phyloP scores from a whole-genome alignment of 2,797 vertebrate species.

The Danio albolineatus region DNA sequence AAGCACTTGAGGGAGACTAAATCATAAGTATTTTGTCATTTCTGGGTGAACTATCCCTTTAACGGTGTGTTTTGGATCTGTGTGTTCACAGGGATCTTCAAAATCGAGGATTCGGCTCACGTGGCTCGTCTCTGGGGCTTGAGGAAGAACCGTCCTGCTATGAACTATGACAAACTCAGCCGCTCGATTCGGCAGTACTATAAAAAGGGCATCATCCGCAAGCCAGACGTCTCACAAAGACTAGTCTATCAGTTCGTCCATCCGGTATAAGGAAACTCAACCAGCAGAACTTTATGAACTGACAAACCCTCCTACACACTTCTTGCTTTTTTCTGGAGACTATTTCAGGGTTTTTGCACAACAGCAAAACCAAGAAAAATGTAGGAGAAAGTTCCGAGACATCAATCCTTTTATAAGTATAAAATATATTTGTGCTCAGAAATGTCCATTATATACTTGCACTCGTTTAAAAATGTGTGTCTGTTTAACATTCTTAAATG shows the following conservation, averaged over 20 bases:
- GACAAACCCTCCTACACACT: constrained; percentile 60
- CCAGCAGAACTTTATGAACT: constrained; percentile 63
- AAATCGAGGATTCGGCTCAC: constrained; percentile 98
- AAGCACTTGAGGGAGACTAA: no score
- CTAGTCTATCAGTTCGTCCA: constrained; percentile 99
- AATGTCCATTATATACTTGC: constrained; percentile 10
- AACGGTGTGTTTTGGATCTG: not conserved
- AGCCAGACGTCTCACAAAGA: constrained; percentile 96
- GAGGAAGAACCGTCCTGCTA: constrained; percentile 95
- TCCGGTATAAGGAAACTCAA: constrained; percentile 81
- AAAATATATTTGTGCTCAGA: constrained; percentile 6
- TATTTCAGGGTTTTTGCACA: constrained; percentile 44
- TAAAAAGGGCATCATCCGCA: constrained; percentile 98
- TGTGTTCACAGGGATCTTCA: constrained; percentile 89
- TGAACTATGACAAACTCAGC: constrained; percentile 99
- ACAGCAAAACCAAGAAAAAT: constrained; percentile 6
- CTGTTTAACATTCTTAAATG: not conserved
- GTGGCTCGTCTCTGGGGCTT: constrained; percentile 96
- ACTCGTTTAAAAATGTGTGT: constrained; percentile 23
- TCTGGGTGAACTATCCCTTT: not conserved
- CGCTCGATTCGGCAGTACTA: constrained; percentile 99
- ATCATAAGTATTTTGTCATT: no score
- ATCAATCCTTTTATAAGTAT: constrained; percentile 1
- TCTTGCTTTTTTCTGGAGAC: constrained; percentile 46
- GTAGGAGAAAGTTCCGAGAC: not conserved